phyloP scores from a whole-genome alignment of 2,113 vertebrate species.

The Sinosuthora webbiana region DNA sequence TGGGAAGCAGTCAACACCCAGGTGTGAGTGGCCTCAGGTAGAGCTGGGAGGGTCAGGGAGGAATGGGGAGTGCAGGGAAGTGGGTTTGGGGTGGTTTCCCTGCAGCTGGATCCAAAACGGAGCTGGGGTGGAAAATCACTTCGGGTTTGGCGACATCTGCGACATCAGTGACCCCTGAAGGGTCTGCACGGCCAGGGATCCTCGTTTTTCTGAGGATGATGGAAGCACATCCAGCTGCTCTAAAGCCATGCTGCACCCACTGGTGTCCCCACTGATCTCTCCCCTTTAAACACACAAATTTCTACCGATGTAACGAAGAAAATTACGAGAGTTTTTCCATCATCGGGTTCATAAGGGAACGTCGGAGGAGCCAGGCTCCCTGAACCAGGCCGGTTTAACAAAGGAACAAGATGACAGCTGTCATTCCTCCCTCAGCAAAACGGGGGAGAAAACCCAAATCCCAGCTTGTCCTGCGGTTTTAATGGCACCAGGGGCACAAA shows the following conservation, averaged over 20 bases:
- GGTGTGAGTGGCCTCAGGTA: not conserved
- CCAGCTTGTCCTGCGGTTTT: not conserved
- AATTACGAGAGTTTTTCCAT: not conserved
- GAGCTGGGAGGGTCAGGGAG: not conserved
- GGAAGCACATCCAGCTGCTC: not conserved
- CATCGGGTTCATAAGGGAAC: not conserved
- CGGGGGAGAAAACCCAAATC: rapidly evolving
- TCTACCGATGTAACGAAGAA: not conserved
- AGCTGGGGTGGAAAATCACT: not conserved
- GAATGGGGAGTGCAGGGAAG: not conserved
- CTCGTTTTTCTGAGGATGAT: not conserved
- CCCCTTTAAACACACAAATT: not conserved
- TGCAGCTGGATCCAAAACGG: not conserved
- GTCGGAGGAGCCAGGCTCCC: not conserved
- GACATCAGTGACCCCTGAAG: not conserved
- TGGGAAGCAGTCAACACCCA: not conserved
- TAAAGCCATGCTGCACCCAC: not conserved
- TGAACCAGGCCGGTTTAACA: not conserved
- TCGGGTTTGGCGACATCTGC: not conserved
- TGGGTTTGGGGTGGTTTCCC: not conserved
- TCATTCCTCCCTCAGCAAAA: not conserved
- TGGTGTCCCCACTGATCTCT: not conserved
- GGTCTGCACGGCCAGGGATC: not conserved
- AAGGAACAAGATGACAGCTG: not conserved
- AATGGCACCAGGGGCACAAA: not conserved